Evolutionary conservation across 2,113 vertebrate genomes (phyloP).

Genomic region (Megaceryle torquata): DNA sequence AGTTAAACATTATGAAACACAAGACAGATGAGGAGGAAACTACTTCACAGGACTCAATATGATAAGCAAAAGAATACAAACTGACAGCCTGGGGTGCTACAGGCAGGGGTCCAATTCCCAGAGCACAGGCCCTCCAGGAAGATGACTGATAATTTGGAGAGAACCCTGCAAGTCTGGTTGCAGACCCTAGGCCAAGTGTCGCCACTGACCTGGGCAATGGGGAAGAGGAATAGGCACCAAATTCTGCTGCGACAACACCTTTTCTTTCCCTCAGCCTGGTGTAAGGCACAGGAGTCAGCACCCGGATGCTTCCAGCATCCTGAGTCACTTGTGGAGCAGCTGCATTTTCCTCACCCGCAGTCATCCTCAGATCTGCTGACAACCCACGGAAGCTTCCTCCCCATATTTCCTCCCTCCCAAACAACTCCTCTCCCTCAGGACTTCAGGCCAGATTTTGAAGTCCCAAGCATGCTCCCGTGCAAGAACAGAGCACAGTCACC

Average conservation of each 20-base stretch:
- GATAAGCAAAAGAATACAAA: background rate
- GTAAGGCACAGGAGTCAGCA: constrained; percentile 27
- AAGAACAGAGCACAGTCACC: background rate
- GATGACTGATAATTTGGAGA: background rate
- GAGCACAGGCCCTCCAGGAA: background rate
- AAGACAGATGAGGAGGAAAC: background rate
- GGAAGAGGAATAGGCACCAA: background rate
- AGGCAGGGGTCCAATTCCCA: background rate
- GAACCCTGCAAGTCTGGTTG: background rate
- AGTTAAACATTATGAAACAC: background rate
- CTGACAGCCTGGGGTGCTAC: background rate
- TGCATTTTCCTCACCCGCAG: background rate
- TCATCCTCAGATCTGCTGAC: constrained; percentile 14
- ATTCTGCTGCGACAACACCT: background rate
- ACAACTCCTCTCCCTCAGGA: background rate
- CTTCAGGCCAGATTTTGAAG: background rate
- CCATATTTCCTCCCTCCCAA: background rate
- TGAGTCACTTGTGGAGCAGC: constrained; percentile 45
- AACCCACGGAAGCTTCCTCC: constrained; percentile 5
- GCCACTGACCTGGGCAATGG: background rate
- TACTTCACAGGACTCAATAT: background rate
- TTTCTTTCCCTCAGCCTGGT: background rate
- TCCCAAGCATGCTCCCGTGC: background rate
- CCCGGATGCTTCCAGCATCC: constrained; percentile 28
- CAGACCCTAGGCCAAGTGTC: background rate